Evolutionary conservation across 1,140 invertebrate genomes (phyloP), one percentile per base, ranked within the genome.

Genomic region (Telenomus remus): DNA sequence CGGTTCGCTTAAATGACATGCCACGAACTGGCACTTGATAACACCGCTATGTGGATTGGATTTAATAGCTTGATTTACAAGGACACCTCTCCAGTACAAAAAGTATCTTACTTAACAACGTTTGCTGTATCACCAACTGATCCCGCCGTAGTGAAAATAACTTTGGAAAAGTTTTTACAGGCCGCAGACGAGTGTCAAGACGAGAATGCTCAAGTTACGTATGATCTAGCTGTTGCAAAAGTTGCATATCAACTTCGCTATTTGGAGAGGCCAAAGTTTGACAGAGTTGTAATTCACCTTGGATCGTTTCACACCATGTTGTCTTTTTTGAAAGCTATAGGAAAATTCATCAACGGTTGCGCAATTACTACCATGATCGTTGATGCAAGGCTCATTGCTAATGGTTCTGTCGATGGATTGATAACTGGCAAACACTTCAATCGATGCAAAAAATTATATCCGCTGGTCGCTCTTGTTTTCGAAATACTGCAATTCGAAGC

Each of bases 251-350:
- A 82, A 81, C 82, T 86, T 49, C 83, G 54, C 34, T 12, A 68
- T 39, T 8, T n/a, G n/a, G 82, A 87, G 78, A 64, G 66, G 16
- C 69, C 80, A 9, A 55, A 9, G 37, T 88, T 82, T 72, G 51
- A 87, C 39, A 85, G 88, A 56, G 47, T 89, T 51, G 90, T 90
- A 64, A 89, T 90, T 14, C 84, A 89, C 65, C 61, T 89, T 13
- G 89, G 89, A 27, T 43, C 82, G 0, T 90, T 90, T 61, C 89
- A 89, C 63, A 82, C 89, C n/a, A 82, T 84, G 78, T 79, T 89
- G 81, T 73, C 87, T 6, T 89, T 80, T 69, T 89, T 89, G 59
- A 76, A 64, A 46, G 60, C 48, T n/a, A 0, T 76, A 0, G 64
- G 87, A 6, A 87, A 88, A 80, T 70, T 87, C 47, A 88, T 90